Evolutionary conservation across 2,797 vertebrate species (phyloP).

Genomic region (Margarornis squamiger): DNA sequence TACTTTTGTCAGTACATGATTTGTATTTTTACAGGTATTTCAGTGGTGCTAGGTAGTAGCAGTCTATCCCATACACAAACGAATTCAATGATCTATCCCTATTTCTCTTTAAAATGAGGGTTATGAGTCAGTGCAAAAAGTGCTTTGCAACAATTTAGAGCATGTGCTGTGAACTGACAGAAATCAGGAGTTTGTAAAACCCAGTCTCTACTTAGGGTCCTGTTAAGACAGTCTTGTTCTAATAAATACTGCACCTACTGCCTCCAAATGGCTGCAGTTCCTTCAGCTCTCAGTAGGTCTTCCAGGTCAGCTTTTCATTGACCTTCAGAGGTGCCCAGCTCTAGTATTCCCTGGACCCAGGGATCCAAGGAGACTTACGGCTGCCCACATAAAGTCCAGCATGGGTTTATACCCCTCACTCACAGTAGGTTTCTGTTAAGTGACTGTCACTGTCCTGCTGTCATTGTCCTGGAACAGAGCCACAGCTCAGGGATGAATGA

Average conservation of each 20-base stretch:
- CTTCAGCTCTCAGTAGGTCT: not conserved
- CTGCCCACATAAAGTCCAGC: not conserved
- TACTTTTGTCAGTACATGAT: not conserved
- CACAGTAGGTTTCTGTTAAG: not conserved
- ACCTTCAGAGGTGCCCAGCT: not conserved
- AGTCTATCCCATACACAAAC: not conserved
- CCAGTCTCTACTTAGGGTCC: not conserved
- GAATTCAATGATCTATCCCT: not conserved
- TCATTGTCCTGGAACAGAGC: not conserved
- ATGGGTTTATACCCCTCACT: not conserved
- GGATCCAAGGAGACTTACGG: not conserved
- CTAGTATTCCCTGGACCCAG: not conserved
- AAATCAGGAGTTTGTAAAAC: not conserved
- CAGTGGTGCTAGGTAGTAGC: not conserved
- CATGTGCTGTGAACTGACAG: not conserved
- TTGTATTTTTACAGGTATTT: not conserved
- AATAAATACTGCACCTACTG: not conserved
- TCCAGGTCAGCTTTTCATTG: not conserved
- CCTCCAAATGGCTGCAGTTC: not conserved
- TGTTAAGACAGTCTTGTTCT: not conserved
- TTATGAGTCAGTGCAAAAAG: conserved; percentile 4
- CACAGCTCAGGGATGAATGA: not conserved
- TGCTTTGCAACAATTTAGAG: not conserved
- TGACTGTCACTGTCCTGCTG: not conserved
- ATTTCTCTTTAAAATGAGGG: not conserved